Conservation (phyloP, 30 jellyfish, hydroid and myxozoan species). For the Clytia hemisphaerica region DNA sequence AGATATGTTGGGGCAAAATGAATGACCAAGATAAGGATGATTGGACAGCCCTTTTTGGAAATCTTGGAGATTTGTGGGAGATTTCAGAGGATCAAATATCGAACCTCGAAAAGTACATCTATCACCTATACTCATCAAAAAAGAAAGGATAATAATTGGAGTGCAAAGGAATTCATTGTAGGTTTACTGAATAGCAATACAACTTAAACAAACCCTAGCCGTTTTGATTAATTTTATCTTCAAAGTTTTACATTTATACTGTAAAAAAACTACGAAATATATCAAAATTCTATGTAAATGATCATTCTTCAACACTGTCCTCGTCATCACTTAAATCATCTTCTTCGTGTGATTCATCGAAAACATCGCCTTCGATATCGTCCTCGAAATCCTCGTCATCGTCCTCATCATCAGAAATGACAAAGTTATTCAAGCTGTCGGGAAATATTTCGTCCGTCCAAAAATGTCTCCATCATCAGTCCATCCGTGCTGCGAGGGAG, state of each 20-base stretch:
- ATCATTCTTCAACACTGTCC: too few species aligned
- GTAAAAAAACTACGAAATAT: too few species aligned
- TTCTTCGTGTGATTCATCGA: not conserved
- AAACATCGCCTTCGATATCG: not conserved
- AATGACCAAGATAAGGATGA: not conserved
- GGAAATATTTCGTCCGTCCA: not conserved
- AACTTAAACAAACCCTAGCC: too few species aligned
- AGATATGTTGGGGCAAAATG: not conserved
- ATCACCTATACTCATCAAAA: not conserved
- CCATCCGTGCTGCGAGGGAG: constrained; percentile 1
- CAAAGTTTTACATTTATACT: too few species aligned
- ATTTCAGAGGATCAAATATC: not conserved
- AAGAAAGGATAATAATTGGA: too few species aligned
- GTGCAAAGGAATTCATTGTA: too few species aligned
- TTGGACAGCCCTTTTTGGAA: too few species aligned
- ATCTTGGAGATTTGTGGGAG: not conserved
- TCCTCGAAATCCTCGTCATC: not conserved
- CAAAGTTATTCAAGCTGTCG: not conserved
- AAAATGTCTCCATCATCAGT: not conserved
- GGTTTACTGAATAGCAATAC: too few species aligned
- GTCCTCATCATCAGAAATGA: not conserved
- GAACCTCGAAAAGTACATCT: not conserved
- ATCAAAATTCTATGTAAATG: too few species aligned
- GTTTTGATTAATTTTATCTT: too few species aligned
- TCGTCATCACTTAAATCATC: too few species aligned